phyloP scores from a whole-genome alignment of 2,113 vertebrate species.

The Tragelaphus strepsiceros region DNA sequence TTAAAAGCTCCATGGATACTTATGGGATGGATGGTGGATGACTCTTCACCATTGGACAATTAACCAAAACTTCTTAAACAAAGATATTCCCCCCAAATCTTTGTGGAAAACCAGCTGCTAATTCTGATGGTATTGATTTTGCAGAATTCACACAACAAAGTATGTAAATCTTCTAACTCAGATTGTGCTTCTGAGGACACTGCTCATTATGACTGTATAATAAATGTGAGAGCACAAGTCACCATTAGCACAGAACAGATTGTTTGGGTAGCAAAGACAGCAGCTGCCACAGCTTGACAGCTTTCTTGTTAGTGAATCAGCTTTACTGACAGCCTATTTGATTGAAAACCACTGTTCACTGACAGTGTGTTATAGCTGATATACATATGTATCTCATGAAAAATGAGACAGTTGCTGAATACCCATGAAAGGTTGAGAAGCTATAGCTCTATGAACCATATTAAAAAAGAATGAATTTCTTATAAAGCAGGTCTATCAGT shows the following conservation, averaged over 20 bases:
- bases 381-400: slow-evolving; percentile 76
- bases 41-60: not conserved
- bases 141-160: slow-evolving; percentile 16
- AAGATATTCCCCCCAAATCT: not conserved
- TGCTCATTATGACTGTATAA: slow-evolving; percentile 77
- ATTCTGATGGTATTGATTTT: slow-evolving; percentile 32
- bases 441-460: slow-evolving; percentile 30
- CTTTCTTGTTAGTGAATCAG: slow-evolving; percentile 83
- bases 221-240: slow-evolving; percentile 80
- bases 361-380: slow-evolving; percentile 74
- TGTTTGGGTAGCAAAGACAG: slow-evolving; percentile 83
- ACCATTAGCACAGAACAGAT: slow-evolving; percentile 80
- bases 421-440: slow-evolving; percentile 46
- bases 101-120: not conserved
- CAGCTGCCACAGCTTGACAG: slow-evolving; percentile 84
- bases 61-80: slow-evolving; percentile 20
- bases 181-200: slow-evolving; percentile 66
- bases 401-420: slow-evolving; percentile 53
- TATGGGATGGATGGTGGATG: not conserved
- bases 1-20: not conserved
- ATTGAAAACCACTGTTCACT: slow-evolving; percentile 81
- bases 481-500: not conserved
- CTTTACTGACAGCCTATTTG: slow-evolving; percentile 80
- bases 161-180: slow-evolving; percentile 68
- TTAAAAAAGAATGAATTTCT: slow-evolving; percentile 54